Base-by-base conservation (phyloP, 2,888 invertebrate species). In the Matsumyia berberina region DNA sequence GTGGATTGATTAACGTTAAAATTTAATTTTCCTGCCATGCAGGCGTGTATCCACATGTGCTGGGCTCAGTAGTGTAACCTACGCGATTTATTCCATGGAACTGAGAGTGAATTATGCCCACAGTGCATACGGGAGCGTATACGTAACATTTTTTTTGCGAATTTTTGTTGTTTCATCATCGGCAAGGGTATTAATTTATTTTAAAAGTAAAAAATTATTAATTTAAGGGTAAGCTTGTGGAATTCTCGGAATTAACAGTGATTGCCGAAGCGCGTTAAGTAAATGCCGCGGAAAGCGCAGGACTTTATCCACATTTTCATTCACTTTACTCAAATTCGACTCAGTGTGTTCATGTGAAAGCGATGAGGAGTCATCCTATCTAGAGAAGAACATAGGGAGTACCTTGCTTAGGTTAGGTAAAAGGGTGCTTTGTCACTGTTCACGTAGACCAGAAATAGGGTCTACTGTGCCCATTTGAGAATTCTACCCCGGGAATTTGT, bases 1-100 rank as follows among this genome's bases (percentile, higher is more conserved):
- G 7, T 31, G 73, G 67, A 78, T 78, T 72, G 82, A 83, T 78
- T 66, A 39, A 44, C 29, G 58, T 67, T 17, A 70, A 82, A 66
- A 53, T 66, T 64, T 24, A 76, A 64, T 72, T 44, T 76, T 12
- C n/a, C 46, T 6, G 12, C 9, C 7, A 15, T 49, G 29, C 5
- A 37, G 37, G 5, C 19, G 33, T 17, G 6, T 46, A 29, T 55
- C 12, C 66, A 31, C 24, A 31, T 37, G 37, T 3, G 6, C 15
- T n/a, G n/a, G n/a, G n/a, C n/a, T n/a, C 15, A 12, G n/a, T 24
- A 15, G 15, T 35, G 37, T 17, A 15, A 44, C 15, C n/a, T 7
- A 8, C 2, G 12, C 6, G 12, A 12, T 31, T n/a, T n/a, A 55
- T 12, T 55, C 31, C 67, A 17, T 17, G 7, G 11, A 19, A 17